Evolutionary conservation across 2,797 vertebrate species (phyloP), one percentile per base, ranked within the genome.

Genomic region (Takifugu ocellatus): DNA sequence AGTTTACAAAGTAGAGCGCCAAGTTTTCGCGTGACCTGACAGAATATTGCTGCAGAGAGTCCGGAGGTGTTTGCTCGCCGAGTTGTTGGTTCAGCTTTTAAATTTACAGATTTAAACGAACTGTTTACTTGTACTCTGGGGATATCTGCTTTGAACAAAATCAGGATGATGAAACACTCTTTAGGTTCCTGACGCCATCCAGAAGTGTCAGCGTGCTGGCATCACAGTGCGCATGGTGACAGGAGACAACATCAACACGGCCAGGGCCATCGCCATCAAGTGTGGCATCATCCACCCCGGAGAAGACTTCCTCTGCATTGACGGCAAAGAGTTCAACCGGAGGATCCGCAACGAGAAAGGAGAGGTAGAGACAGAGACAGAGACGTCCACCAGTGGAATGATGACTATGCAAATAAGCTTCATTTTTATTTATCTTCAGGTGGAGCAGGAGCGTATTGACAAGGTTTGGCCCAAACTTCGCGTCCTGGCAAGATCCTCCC

Each of bases 151-250:
- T 2, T 12, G 17, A 2, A 46, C 31, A 33, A 33, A 33, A 33
- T 33, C 21, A 0, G 42, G 21, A 12, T 74, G 25, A 54, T 33
- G 16, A 44, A 46, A 7, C 10, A n/a, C 44, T 27, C 45, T 6
- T 15, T 69, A 99, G 96, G 97, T 99, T 49, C 97, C 97, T 1
- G 95, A 97, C 66, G 97, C 97, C 83, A 99, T 99, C 79, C 87
- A 75, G 74, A 97, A 94, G 84, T 99, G 97, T 89, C 97, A 99
- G 90, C 91, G 93, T 14, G 97, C 97, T 1, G 97, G 97, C 66
- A 99, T 99, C 83, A 99, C 96, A 0, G 97, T 99, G 59, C 94
- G 97, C 53, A 99, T 99, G 97, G 97, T 99, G 66, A 99, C 97
- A 0, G 97, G 97, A 4, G 97, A 99, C 90, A 99, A 99, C 84